Percentiles rank a stretch among this genome's conserved stretches.
phyloP scores from a whole-genome alignment of 2,888 invertebrate species.

The Cryptus armator region DNA sequence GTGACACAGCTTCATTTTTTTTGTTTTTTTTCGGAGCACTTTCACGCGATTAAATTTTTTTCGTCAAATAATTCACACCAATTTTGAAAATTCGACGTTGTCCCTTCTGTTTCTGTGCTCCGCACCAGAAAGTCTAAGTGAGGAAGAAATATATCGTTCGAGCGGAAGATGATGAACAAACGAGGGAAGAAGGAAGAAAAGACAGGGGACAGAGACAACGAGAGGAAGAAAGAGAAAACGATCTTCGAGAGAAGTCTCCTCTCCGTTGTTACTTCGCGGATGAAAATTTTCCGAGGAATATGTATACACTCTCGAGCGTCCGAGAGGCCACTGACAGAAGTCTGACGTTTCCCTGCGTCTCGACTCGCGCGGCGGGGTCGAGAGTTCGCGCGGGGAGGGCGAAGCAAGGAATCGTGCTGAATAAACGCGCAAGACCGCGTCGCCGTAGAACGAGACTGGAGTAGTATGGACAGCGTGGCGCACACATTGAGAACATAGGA shows the following conservation, averaged over 20 bases:
- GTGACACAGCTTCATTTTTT: not conserved
- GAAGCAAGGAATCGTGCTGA: slow-evolving; percentile 52
- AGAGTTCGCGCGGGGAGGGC: slow-evolving; percentile 40
- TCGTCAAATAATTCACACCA: not conserved
- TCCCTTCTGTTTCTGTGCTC: not conserved
- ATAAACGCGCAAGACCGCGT: slow-evolving; percentile 67
- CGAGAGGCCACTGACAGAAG: slow-evolving; percentile 82
- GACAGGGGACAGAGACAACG: not conserved
- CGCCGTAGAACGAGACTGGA: slow-evolving; percentile 62
- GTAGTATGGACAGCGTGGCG: slow-evolving; percentile 25
- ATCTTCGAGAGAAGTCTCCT: not conserved
- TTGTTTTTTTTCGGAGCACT: not conserved
- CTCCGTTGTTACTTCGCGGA: not conserved
- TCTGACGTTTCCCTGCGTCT: slow-evolving; percentile 71
- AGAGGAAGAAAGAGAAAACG: not conserved
- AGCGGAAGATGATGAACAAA: not conserved
- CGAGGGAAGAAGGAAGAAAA: not conserved
- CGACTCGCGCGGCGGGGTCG: slow-evolving; percentile 47
- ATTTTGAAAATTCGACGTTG: not conserved
- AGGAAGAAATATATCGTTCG: not conserved
- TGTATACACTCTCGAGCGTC: slow-evolving; percentile 75
- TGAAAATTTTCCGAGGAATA: slow-evolving; percentile 17
- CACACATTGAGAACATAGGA: slow-evolving; percentile 35
- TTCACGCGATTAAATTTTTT: not conserved
- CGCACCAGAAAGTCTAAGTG: not conserved